Base-by-base conservation (phyloP, 2,113 vertebrate species). In the Dipodomys ordii region DNA sequence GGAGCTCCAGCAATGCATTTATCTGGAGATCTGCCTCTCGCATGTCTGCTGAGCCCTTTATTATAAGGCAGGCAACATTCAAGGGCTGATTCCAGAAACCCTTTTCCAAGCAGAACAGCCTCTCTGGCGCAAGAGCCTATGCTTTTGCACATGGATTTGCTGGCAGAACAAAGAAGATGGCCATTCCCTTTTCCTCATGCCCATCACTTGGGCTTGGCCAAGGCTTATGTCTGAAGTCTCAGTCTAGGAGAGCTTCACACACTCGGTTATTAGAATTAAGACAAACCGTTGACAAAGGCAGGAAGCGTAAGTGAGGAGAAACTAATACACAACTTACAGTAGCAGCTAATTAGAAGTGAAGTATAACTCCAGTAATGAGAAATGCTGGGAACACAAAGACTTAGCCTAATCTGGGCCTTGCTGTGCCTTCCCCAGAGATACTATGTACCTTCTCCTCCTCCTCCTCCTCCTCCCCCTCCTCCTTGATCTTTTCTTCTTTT, bases 61-160 rank as follows among this genome's bases (percentile, higher is more conserved):
- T 95, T 86, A 91, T 6, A 69, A 53, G 78, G 87, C 49, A 87
- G 64, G 69, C 71, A 94, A 79, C 91, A 87, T 93, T 88, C 69
- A 90, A 77, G 64, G 25, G 23, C 69, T 79, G 44, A 91, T 78
- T 91, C 78, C 93, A 95, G 69, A 88, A 92, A 93, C 32, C 9
- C 53, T 93, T 97, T 93, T 85, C 84, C 67, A 96, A 96, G 69
- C 95, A 95, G 64, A 87, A 95, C 25, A 74, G 39, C 18, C 22
- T 88, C 82, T 93, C 82, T 93, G 81, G 83, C 91, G 27, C 65
- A 82, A 89, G 46, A 12, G 71, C 71, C 77, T 73, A 73, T 72
- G 67, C 68, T 77, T 93, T 74, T 92, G 81, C 25, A 65, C 49
- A 95, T 95, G 69, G 87, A 91, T n/a, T 92, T 92, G 71, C 85